phyloP scores from a whole-genome alignment of 2,888 invertebrate species.

The Notocelia uddmanniana region DNA sequence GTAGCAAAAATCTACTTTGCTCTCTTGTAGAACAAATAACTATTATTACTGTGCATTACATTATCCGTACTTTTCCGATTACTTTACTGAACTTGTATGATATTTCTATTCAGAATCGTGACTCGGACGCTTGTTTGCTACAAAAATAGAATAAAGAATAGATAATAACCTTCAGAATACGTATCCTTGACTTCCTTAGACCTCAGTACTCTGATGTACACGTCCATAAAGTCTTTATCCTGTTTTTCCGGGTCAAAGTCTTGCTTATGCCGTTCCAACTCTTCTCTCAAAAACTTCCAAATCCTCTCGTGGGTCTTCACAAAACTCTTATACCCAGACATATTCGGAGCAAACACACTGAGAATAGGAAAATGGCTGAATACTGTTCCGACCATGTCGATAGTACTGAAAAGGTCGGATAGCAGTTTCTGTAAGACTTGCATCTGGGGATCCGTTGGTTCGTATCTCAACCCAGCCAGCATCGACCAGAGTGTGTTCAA shows the following conservation, averaged over 20 bases:
- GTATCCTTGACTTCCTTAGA: conserved; percentile 84
- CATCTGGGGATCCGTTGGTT: conserved; percentile 89
- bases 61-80: too few species aligned
- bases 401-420: conserved; percentile 89
- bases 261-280: conserved; percentile 89
- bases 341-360: conserved; percentile 89
- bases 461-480: conserved; percentile 92
- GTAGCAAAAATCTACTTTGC: too few species aligned
- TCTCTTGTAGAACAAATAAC: too few species aligned
- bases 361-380: conserved; percentile 93
- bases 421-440: conserved; percentile 88
- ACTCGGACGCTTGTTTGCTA: too few species aligned
- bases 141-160: too few species aligned
- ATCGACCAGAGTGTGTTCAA: conserved; percentile 94
- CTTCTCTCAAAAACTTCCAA: conserved; percentile 90
- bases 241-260: conserved; percentile 85
- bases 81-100: too few species aligned
- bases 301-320: conserved; percentile 89
- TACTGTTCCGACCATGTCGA: conserved; percentile 93
- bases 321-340: conserved; percentile 91
- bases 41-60: too few species aligned
- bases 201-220: conserved; percentile 89
- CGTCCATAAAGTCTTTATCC: conserved; percentile 93
- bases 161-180: conserved; percentile 84
- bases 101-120: too few species aligned